Percentiles rank a stretch among this genome's conserved stretches.
These are phyloP conservation scores for Conomelus anceps DNA, from an alignment of 2,888 invertebrate genomes.

Conservation along the genomic window DNA sequence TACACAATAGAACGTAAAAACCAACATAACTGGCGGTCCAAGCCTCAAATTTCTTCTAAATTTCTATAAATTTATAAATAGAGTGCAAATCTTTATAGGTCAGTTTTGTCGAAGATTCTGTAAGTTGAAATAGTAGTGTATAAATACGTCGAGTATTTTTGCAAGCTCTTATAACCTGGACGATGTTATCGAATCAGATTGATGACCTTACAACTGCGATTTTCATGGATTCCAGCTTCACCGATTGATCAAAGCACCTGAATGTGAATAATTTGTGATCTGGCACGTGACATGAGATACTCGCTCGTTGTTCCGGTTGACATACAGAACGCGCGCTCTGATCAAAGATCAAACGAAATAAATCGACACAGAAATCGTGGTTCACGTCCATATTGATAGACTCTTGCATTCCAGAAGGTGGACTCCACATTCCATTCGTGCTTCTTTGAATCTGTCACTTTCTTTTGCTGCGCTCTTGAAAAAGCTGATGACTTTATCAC, in stretches of 20 bases:
- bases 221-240: not conserved
- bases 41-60: too few relatives aligned
- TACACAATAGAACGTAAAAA: too few relatives aligned
- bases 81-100: too few relatives aligned
- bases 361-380: not conserved
- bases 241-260: not conserved
- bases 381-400: not conserved
- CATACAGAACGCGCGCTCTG: not conserved
- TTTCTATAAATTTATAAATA: too few relatives aligned
- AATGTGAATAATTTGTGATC: not conserved
- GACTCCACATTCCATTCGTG: not conserved
- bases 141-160: too few relatives aligned
- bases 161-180: too few relatives aligned
- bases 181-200: too few relatives aligned
- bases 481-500: not conserved
- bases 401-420: not conserved
- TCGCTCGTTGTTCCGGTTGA: not conserved
- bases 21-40: too few relatives aligned
- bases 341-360: not conserved
- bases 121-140: too few relatives aligned
- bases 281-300: not conserved
- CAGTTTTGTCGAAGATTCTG: too few relatives aligned
- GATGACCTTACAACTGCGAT: too few relatives aligned
- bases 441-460: not conserved
- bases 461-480: not conserved